Evolutionary conservation across 2,888 invertebrate species (phyloP).

Genomic region (Meta bourneti): DNA sequence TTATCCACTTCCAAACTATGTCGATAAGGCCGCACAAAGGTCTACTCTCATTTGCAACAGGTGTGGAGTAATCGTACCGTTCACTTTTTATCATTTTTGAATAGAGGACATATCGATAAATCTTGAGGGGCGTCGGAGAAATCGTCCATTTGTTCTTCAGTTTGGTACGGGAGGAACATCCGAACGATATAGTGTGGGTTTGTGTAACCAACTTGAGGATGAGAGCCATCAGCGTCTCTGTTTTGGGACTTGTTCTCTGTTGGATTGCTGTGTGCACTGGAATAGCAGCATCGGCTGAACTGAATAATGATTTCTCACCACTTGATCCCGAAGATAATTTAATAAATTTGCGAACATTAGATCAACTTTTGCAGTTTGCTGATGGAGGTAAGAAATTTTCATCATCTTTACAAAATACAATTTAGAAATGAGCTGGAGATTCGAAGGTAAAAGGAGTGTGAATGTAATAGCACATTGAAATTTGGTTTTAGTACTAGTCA

Average conservation of each 20-base stretch:
- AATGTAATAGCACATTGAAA: too few species aligned
- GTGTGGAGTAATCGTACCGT: constrained; percentile 54
- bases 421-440: too few species aligned
- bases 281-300: background rate
- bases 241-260: background rate
- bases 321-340: background rate
- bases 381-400: background rate
- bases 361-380: background rate
- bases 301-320: background rate
- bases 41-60: constrained; percentile 40
- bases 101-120: constrained; percentile 31
- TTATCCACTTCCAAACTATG: constrained; percentile 1
- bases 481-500: too few species aligned
- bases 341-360: background rate
- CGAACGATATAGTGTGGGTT: background rate
- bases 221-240: background rate
- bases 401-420: too few species aligned
- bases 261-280: background rate
- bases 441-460: too few species aligned
- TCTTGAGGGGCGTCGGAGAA: constrained; percentile 15
- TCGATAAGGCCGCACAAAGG: constrained; percentile 60
- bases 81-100: constrained; percentile 32
- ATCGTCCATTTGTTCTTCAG: constrained; percentile 25
- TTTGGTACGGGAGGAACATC: background rate
- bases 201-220: background rate